Evolutionary conservation across 1,140 invertebrate genomes (phyloP), one percentile per base, ranked within the genome.

Genomic region (Drosophila lacertosa): DNA sequence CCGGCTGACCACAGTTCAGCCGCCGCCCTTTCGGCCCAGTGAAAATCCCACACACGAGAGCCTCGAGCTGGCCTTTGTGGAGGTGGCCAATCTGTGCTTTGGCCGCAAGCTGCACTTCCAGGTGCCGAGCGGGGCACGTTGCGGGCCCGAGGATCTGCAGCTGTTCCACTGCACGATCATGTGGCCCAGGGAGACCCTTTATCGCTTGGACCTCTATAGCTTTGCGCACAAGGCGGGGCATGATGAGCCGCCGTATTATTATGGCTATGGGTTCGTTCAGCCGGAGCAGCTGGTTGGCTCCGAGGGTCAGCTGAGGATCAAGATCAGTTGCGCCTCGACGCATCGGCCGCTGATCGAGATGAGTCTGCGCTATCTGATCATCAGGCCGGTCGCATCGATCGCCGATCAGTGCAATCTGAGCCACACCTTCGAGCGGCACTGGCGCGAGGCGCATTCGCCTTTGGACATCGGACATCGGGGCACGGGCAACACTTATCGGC

Each of bases 41-140:
- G 9, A 18, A 1, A 0, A 0, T 0, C 2, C 1, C 0, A 94
- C n/a, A n/a, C n/a, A 94, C 79, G 92, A 95, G 73, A 92, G 92
- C 1, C 6, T 62, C 0, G 54, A 44, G 0, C 10, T 86, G 48
- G 77, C 73, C 13, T 74, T 57, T 10, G 33, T 48, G 1, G 82
- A 88, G 63, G 74, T 83, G 6, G 42, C 24, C 66, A 48, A 78
- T 24, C 15, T 91, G 53, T 15, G 89, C 76, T 13, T 58, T 57
- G 1, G 15, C 2, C 22, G 11, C 0, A 4, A 3, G 0, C 20
- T 78, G 4, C 24, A 22, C 3, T 86, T 88, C 16, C 71, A 90
- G 48, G 77, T 91, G 0, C 0, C 0, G 0, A 26, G 22, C 5
- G 82, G 82, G 0, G 74, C 45, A 0, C 66, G 66, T 3, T 89